A percentile compares a stretch with the other conserved stretches of the same genome.
Evolutionary conservation across 1,140 invertebrate species (phyloP).

Genomic region (Orchesella cincta): DNA sequence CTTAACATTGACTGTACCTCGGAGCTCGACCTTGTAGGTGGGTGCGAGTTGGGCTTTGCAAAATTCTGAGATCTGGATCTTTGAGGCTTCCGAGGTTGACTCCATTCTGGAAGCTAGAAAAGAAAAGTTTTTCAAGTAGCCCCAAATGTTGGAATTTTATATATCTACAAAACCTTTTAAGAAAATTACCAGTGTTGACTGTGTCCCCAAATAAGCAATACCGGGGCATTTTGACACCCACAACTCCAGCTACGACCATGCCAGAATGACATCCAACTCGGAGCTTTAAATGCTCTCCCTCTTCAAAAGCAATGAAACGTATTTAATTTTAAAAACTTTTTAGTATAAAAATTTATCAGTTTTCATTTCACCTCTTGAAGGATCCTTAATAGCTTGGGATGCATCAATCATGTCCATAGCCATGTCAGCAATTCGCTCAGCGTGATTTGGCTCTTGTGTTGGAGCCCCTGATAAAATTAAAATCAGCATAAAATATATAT

Average conservation of each 20-base stretch:
- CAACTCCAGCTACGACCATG: conserved; percentile 90
- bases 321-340: conserved; percentile 3
- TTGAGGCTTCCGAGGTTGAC: conserved; percentile 85
- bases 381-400: conserved; percentile 85
- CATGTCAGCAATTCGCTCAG: conserved; percentile 92
- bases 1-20: conserved; percentile 66
- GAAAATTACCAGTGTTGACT: conserved; percentile 74
- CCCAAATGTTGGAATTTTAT: conserved; percentile 17
- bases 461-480: too few relatives aligned
- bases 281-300: conserved; percentile 72
- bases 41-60: conserved; percentile 75
- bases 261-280: conserved; percentile 87
- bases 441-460: conserved; percentile 83
- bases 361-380: conserved; percentile 71
- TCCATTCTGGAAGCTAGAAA: conserved; percentile 80
- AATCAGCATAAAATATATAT: conserved; percentile 68
- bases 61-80: conserved; percentile 89
- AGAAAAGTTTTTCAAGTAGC: background rate
- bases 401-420: conserved; percentile 94
- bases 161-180: conserved; percentile 16
- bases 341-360: background rate
- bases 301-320: conserved; percentile 17
- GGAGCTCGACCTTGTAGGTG: conserved; percentile 74
- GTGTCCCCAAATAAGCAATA: conserved; percentile 92
- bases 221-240: conserved; percentile 93